These are phyloP conservation scores for Cephalopterus ornatus DNA, from an alignment of 2,113 vertebrate genomes.

Conservation along the genomic window DNA sequence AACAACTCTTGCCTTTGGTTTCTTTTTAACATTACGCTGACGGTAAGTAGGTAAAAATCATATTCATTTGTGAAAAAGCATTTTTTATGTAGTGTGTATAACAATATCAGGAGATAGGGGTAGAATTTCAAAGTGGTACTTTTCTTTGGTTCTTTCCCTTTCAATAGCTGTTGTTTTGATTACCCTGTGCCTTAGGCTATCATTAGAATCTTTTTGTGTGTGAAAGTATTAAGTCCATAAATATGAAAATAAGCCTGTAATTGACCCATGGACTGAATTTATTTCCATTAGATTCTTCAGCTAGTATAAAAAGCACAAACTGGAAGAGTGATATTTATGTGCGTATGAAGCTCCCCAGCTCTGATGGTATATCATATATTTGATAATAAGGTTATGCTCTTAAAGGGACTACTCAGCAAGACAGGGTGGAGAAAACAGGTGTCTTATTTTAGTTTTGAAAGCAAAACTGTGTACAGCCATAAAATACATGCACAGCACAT, in stretches of 20 bases:
- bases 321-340: slow-evolving; percentile 54
- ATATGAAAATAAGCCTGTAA: slow-evolving; percentile 76
- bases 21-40: background rate
- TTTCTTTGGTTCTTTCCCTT: slow-evolving; percentile 22
- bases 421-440: slow-evolving; percentile 1
- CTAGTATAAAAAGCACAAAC: slow-evolving; percentile 54
- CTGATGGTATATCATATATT: slow-evolving; percentile 7
- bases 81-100: slow-evolving; percentile 37
- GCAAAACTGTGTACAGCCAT: background rate
- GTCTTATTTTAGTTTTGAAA: slow-evolving; percentile 44
- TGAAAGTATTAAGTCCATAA: slow-evolving; percentile 72
- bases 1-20: background rate
- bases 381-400: slow-evolving; percentile 43
- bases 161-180: slow-evolving; percentile 69
- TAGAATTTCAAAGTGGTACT: slow-evolving; percentile 38
- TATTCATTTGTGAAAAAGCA: slow-evolving; percentile 48
- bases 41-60: slow-evolving; percentile 56
- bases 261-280: slow-evolving; percentile 74
- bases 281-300: slow-evolving; percentile 70
- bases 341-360: slow-evolving; percentile 34
- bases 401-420: slow-evolving; percentile 59
- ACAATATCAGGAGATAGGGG: slow-evolving; percentile 26
- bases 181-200: slow-evolving; percentile 67
- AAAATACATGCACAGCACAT: background rate
- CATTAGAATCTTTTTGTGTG: slow-evolving; percentile 72